Evolutionary conservation across 2,888 invertebrate species (phyloP).

Genomic region (Microdon myrmicae): DNA sequence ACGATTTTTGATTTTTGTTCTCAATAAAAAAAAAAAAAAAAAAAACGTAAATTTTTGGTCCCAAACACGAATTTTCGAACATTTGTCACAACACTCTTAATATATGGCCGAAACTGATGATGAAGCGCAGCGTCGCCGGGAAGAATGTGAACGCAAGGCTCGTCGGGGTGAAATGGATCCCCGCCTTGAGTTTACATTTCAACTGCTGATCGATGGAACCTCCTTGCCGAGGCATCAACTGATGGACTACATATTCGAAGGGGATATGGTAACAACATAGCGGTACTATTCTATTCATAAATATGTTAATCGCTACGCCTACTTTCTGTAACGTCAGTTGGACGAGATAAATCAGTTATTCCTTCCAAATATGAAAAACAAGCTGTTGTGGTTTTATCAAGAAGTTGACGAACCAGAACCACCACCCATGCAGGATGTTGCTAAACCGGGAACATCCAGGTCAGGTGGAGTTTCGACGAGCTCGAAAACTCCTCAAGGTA

Average conservation of each 20-base stretch:
- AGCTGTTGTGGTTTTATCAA: slow-evolving; percentile 89
- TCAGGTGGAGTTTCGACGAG: slow-evolving; percentile 67
- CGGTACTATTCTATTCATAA: background rate
- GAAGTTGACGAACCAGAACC: slow-evolving; percentile 79
- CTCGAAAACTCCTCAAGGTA: slow-evolving; percentile 67
- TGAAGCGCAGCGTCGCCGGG: slow-evolving; percentile 75
- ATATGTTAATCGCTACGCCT: background rate
- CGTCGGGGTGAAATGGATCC: slow-evolving; percentile 93
- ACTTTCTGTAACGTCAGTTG: slow-evolving; percentile 69
- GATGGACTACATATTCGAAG: slow-evolving; percentile 91
- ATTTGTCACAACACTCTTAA: slow-evolving; percentile 14
- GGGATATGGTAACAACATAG: slow-evolving; percentile 77
- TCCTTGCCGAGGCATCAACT: slow-evolving; percentile 83
- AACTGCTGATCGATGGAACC: slow-evolving; percentile 85
- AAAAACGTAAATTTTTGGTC: slow-evolving; percentile 17
- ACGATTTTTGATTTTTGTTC: slow-evolving; percentile 46
- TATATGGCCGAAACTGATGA: slow-evolving; percentile 62
- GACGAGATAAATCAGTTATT: slow-evolving; percentile 90
- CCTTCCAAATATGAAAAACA: slow-evolving; percentile 84
- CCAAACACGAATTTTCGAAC: slow-evolving; percentile 22
- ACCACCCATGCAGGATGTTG: slow-evolving; percentile 63
- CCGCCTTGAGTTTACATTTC: slow-evolving; percentile 89
- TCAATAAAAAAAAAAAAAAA: slow-evolving; percentile 32
- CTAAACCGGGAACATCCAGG: slow-evolving; percentile 68
- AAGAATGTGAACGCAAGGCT: slow-evolving; percentile 93